phyloP scores from a whole-genome alignment of 1,140 invertebrate genomes.

The Tyrophagus putrescentiae region DNA sequence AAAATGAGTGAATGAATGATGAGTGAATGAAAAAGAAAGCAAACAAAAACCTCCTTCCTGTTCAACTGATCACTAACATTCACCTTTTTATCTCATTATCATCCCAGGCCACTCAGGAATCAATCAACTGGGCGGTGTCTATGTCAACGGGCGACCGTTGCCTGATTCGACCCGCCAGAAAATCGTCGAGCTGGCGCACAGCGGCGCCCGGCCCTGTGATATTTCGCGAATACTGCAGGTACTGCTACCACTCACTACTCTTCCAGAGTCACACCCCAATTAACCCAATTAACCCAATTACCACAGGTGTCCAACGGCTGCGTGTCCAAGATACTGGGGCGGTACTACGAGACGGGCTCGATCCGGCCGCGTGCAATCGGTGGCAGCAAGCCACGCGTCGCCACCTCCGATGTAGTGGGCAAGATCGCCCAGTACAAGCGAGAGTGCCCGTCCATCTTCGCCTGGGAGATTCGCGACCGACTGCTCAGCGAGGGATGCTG shows the following conservation, averaged over 20 bases:
- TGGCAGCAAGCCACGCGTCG: conserved; percentile 86
- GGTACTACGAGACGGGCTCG: conserved; percentile 95
- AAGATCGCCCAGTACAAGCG: conserved; percentile 91
- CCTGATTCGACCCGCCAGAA: conserved; percentile 83
- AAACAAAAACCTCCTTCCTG: background rate
- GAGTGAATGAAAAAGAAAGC: background rate
- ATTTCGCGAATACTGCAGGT: conserved; percentile 92
- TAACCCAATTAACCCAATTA: background rate
- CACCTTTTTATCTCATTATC: background rate
- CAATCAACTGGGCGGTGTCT: conserved; percentile 94
- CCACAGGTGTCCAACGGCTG: conserved; percentile 62
- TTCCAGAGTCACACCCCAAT: background rate
- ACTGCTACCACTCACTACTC: background rate
- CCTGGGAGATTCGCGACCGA: conserved; percentile 92
- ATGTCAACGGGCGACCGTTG: conserved; percentile 88
- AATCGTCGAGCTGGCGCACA: conserved; percentile 93
- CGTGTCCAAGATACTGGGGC: conserved; percentile 84
- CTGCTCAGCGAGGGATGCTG: conserved; percentile 89
- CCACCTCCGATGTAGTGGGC: conserved; percentile 77
- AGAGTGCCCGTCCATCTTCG: conserved; percentile 93
- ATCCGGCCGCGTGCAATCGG: conserved; percentile 89
- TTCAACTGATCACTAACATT: too few species aligned
- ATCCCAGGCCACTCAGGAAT: conserved; percentile 77
- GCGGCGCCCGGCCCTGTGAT: conserved; percentile 90
- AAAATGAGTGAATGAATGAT: background rate